A percentile compares a stretch with the other conserved stretches of the same genome.
These are phyloP conservation scores for Hermodice carunculata DNA, from an alignment of 2,888 invertebrate genomes.

Conservation along the genomic window DNA sequence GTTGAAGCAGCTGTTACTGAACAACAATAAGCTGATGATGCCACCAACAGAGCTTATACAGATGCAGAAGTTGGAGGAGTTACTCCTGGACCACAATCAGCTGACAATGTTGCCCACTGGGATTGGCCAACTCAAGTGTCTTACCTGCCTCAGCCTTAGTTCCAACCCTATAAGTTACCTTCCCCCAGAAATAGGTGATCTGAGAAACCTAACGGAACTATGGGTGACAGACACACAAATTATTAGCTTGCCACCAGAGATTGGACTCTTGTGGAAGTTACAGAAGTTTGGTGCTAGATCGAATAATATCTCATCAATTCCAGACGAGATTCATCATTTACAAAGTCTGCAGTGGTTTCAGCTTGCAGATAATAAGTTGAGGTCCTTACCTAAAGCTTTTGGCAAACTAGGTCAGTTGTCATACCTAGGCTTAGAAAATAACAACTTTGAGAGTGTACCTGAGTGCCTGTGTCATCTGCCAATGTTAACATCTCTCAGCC, in stretches of 20 bases:
- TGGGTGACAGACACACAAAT: constrained; percentile 62
- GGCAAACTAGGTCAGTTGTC: constrained; percentile 47
- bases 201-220: constrained; percentile 52
- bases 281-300: constrained; percentile 54
- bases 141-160: constrained; percentile 47
- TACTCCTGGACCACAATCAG: constrained; percentile 64
- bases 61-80: constrained; percentile 50
- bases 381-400: constrained; percentile 50
- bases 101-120: constrained; percentile 64
- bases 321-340: constrained; percentile 50
- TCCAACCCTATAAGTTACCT: constrained; percentile 57
- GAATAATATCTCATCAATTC: constrained; percentile 54
- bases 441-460: constrained; percentile 55
- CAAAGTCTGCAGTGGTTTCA: constrained; percentile 59
- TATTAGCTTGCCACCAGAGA: constrained; percentile 50
- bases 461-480: constrained; percentile 49
- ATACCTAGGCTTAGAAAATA: constrained; percentile 59
- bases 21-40: constrained; percentile 63
- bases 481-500: constrained; percentile 47
- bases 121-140: constrained; percentile 46
- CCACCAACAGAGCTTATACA: constrained; percentile 58
- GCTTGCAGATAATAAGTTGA: constrained; percentile 58
- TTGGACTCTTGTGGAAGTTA: constrained; percentile 52
- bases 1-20: constrained; percentile 53
- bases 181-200: constrained; percentile 55